These are phyloP conservation scores for Aldrovandia affinis DNA, from an alignment of 2,797 vertebrate species.

Conservation along the genomic window DNA sequence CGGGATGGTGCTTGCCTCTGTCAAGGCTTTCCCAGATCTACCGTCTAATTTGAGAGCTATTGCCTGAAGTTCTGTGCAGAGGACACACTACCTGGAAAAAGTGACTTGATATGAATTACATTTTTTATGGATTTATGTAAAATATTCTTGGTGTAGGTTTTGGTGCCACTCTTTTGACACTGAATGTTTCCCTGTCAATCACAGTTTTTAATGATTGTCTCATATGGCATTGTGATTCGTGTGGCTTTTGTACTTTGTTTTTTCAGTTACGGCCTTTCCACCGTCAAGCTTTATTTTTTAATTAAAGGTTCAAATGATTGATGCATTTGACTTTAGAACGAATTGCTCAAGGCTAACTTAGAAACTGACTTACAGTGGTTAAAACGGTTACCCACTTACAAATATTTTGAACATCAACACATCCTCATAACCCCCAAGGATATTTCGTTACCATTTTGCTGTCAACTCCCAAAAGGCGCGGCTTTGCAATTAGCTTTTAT, in stretches of 20 bases:
- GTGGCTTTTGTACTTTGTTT: not conserved
- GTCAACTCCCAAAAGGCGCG: not conserved
- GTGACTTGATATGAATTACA: not conserved
- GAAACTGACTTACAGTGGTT: not conserved
- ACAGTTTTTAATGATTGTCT: not conserved
- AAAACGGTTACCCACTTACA: not conserved
- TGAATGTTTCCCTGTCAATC: not conserved
- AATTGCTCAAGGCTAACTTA: not conserved
- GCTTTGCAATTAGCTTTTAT: not conserved
- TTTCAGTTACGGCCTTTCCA: not conserved
- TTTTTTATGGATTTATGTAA: not conserved
- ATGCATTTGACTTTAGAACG: not conserved
- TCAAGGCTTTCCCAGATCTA: not conserved
- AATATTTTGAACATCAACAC: constrained; percentile 14
- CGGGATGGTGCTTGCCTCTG: not conserved
- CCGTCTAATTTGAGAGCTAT: not conserved
- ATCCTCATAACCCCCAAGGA: constrained; percentile 3
- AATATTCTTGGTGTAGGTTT: not conserved
- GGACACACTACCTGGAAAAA: not conserved
- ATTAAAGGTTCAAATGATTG: not conserved
- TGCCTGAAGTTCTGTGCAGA: not conserved
- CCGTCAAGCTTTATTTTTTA: not conserved
- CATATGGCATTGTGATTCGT: not conserved
- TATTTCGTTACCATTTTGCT: not conserved
- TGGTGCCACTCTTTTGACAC: no score